Percentiles rank a stretch among this genome's conserved stretches.
Evolutionary conservation across 2,113 vertebrate species (phyloP).

Genomic region (Nestor notabilis): DNA sequence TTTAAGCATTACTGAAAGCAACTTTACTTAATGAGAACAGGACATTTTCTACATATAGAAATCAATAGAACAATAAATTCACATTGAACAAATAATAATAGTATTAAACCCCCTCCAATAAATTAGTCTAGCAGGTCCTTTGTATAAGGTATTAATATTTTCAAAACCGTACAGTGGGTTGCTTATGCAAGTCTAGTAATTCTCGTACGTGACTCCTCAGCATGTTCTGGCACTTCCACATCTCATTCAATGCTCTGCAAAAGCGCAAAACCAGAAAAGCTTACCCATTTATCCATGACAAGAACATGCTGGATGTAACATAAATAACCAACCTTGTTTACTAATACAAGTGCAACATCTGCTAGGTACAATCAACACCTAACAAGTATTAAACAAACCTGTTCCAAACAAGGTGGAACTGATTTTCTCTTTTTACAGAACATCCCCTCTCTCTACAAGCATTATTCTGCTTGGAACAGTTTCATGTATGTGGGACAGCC

Average conservation of each 20-base stretch:
- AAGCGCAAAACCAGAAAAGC: background rate
- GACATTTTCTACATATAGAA: background rate
- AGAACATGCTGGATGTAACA: background rate
- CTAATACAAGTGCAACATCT: background rate
- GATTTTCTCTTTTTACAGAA: background rate
- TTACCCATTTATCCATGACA: background rate
- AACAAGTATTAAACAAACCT: background rate
- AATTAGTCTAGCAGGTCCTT: background rate
- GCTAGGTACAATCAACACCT: background rate
- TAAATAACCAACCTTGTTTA: background rate
- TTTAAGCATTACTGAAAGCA: background rate
- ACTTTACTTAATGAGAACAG: background rate
- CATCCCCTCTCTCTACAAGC: background rate
- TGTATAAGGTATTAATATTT: background rate
- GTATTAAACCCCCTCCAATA: background rate
- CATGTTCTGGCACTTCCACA: conserved; percentile 99
- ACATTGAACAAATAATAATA: background rate
- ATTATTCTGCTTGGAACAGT: background rate
- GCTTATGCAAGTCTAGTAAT: conserved; percentile 95
- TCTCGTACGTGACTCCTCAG: conserved; percentile 94
- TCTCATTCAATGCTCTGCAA: conserved; percentile 94
- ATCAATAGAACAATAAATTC: background rate
- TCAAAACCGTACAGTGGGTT: conserved; percentile 85
- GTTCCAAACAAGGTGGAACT: background rate
- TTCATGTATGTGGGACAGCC: background rate